phyloP scores from a whole-genome alignment of 2,797 vertebrate genomes.

The Chrosomus eos region DNA sequence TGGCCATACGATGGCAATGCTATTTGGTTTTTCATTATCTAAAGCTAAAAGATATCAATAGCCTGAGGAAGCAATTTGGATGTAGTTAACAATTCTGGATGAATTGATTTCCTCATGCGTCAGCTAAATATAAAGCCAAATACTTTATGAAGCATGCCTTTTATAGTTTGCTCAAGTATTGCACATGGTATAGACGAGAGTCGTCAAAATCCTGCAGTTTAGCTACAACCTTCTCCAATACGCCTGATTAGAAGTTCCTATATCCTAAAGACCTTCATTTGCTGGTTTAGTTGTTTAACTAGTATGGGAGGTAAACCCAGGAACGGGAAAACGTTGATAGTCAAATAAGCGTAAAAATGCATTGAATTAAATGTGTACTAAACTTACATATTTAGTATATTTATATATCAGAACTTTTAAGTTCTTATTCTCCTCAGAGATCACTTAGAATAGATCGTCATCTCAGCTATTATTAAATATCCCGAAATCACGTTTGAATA shows the following conservation, averaged over 20 bases:
- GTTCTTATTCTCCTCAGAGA: too few relatives aligned
- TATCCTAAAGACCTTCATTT: not conserved
- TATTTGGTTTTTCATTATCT: conserved; percentile 48
- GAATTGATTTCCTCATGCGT: not conserved
- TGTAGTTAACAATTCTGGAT: not conserved
- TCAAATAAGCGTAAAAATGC: not conserved
- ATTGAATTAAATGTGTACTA: not conserved
- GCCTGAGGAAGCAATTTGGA: conserved; percentile 10
- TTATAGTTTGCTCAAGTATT: not conserved
- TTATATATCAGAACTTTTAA: too few relatives aligned
- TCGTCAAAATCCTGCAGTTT: not conserved
- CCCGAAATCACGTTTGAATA: too few relatives aligned
- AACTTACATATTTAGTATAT: too few relatives aligned
- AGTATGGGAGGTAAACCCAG: not conserved
- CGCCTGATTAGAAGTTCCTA: not conserved
- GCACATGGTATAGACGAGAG: not conserved
- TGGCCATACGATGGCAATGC: not conserved
- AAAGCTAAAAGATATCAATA: not conserved
- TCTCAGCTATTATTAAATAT: too few relatives aligned
- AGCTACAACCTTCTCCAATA: not conserved
- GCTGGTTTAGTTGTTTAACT: not conserved
- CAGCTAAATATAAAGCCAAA: not conserved
- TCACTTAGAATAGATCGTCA: too few relatives aligned
- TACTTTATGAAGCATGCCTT: not conserved
- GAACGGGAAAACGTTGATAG: not conserved